A percentile compares a stretch with the other conserved stretches of the same genome.
Conservation (phyloP, 2,113 vertebrate species). For the Festucalex cinctus region DNA sequence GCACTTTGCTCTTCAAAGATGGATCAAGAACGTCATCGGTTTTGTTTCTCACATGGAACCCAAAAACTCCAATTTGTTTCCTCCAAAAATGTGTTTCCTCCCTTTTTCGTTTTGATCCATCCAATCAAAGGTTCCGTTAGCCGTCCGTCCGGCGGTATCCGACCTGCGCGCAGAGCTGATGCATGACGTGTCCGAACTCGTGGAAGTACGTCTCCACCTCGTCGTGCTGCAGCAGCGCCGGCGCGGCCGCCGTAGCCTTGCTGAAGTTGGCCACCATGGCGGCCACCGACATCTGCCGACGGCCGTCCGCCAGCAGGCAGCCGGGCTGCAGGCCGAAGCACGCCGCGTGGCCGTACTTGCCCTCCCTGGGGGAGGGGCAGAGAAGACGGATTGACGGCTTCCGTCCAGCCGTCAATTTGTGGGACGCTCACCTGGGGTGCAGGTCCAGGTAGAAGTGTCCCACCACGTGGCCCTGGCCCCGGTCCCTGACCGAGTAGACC, state of each 20-base stretch:
- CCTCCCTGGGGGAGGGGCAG: constrained; percentile 81
- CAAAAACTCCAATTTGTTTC: no score
- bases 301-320: constrained; percentile 78
- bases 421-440: constrained; percentile 84
- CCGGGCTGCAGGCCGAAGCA: constrained; percentile 96
- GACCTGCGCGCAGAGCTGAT: constrained; percentile 95
- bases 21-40: no score
- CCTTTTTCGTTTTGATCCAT: no score
- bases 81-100: no score
- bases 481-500: constrained; percentile 83
- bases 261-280: constrained; percentile 99
- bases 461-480: constrained; percentile 64
- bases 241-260: constrained; percentile 81
- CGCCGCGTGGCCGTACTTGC: constrained; percentile 93
- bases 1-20: no score
- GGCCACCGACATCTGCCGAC: constrained; percentile 84
- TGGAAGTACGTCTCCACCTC: constrained; percentile 99
- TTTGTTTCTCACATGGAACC: no score
- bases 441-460: constrained; percentile 98
- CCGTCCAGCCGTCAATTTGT: no score
- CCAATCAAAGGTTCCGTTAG: no score
- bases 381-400: no score
- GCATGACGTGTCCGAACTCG: constrained; percentile 97
- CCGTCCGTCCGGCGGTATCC: constrained; percentile 8
- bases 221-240: constrained; percentile 91